Conservation (phyloP, 2,797 vertebrate species). For the Rhinoraja longicauda region DNA sequence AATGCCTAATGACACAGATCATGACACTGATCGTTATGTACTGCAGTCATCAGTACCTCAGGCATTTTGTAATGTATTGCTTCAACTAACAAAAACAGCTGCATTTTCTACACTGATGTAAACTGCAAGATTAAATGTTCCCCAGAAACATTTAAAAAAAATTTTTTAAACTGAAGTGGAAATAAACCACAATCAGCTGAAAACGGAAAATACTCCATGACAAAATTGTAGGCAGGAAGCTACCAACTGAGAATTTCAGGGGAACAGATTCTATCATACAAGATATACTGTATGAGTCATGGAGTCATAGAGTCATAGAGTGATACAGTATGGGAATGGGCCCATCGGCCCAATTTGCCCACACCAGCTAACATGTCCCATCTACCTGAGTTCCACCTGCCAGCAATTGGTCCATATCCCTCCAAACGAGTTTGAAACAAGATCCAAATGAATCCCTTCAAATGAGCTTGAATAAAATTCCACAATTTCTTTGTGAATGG, state of each 20-base stretch:
- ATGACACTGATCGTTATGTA: slow-evolving; percentile 12
- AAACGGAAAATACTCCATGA: background rate
- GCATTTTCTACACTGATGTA: background rate
- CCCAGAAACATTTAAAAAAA: too few relatives aligned
- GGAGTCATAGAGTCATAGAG: too few relatives aligned
- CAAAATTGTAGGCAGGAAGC: background rate
- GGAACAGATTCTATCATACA: background rate
- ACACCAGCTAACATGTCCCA: too few relatives aligned
- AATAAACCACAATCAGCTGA: background rate
- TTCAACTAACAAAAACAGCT: slow-evolving; percentile 8
- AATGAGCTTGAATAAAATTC: background rate
- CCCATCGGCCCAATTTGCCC: too few relatives aligned
- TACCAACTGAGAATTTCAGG: background rate
- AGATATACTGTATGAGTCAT: background rate
- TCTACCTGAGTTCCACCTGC: too few relatives aligned
- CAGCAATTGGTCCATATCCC: too few relatives aligned
- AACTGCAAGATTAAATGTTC: background rate
- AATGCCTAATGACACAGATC: slow-evolving; percentile 38
- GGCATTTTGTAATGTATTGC: slow-evolving; percentile 28
- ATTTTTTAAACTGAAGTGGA: too few relatives aligned
- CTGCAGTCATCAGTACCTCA: background rate
- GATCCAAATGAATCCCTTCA: too few relatives aligned
- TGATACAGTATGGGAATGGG: too few relatives aligned
- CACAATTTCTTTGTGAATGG: background rate
- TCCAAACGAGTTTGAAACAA: too few relatives aligned